A percentile compares a stretch with the other conserved stretches of the same genome.
phyloP scores from a whole-genome alignment of 2,113 vertebrate genomes.

The Brachyhypopomus gauderio region DNA sequence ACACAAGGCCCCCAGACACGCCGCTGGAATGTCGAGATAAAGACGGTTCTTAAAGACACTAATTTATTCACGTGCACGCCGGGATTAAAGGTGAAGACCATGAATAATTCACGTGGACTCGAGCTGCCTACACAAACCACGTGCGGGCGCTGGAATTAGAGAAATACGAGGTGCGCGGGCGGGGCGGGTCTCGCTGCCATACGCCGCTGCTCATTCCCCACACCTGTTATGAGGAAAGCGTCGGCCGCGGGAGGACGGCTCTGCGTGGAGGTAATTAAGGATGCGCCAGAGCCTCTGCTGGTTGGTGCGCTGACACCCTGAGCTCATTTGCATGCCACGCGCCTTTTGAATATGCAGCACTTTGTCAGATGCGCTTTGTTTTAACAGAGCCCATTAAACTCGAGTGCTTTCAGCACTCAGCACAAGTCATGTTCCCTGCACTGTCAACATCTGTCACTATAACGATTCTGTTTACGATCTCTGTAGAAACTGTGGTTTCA shows the following conservation, averaged over 20 bases:
- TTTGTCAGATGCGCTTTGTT: constrained; percentile 33
- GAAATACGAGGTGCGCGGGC: background rate
- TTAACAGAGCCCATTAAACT: constrained; percentile 33
- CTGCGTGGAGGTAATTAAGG: constrained; percentile 22
- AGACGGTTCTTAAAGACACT: constrained; percentile 16
- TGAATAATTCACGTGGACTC: constrained; percentile 33
- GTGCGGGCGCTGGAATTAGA: background rate
- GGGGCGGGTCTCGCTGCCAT: background rate
- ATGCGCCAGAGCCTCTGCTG: background rate
- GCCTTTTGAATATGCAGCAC: constrained; percentile 42
- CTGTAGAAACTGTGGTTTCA: background rate
- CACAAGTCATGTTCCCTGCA: constrained; percentile 1
- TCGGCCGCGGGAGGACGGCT: background rate
- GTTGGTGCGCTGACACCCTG: constrained; percentile 25
- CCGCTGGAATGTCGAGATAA: constrained; percentile 8
- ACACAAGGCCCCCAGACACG: background rate
- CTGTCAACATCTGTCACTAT: background rate
- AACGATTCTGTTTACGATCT: background rate
- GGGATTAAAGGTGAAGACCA: constrained; percentile 43
- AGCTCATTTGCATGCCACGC: constrained; percentile 33
- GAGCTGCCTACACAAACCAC: constrained; percentile 21
- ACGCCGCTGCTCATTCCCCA: background rate
- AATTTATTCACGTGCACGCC: constrained; percentile 22
- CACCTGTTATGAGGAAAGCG: constrained; percentile 21
- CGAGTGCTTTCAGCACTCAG: constrained; percentile 22